A percentile compares a stretch with the other conserved stretches of the same genome.
These are phyloP conservation scores for Hirtodrosophila cameraria DNA, from an alignment of 2,888 invertebrate genomes.

Conservation along the genomic window DNA sequence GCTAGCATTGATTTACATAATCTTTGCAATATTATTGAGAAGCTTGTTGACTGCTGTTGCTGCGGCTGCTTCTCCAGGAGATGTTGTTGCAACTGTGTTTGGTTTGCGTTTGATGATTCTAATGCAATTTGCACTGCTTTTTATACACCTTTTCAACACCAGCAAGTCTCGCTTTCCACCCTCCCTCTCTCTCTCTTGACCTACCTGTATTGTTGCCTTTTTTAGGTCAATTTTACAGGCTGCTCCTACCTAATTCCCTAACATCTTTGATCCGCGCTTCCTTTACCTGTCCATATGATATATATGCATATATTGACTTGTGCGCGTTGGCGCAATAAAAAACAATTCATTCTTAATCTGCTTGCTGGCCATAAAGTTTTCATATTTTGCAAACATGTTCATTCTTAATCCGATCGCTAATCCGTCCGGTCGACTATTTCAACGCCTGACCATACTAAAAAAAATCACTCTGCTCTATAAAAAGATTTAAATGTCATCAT, in stretches of 20 bases:
- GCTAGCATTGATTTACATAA: constrained; percentile 7
- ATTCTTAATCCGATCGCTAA: constrained; percentile 74
- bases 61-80: constrained; percentile 9
- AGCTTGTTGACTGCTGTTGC: constrained; percentile 4
- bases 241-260: constrained; percentile 5
- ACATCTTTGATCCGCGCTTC: no score
- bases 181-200: no score
- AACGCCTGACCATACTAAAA: constrained; percentile 6
- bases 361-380: constrained; percentile 49
- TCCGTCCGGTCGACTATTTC: constrained; percentile 37
- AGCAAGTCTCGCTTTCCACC: no score
- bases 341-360: constrained; percentile 79
- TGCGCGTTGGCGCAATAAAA: constrained; percentile 60
- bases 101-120: constrained; percentile 49
- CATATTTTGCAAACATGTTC: constrained; percentile 74
- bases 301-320: constrained; percentile 62
- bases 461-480: constrained; percentile 55
- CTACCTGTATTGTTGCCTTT: constrained; percentile 24
- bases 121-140: constrained; percentile 18
- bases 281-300: constrained; percentile 14
- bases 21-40: not conserved
- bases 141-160: constrained; percentile 28
- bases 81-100: constrained; percentile 38
- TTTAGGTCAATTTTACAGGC: constrained; percentile 1
- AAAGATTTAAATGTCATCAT: constrained; percentile 64